Evolutionary conservation across 2,797 vertebrate species (phyloP), one percentile per base, ranked within the genome.

Genomic region (Lerista edwardsae): DNA sequence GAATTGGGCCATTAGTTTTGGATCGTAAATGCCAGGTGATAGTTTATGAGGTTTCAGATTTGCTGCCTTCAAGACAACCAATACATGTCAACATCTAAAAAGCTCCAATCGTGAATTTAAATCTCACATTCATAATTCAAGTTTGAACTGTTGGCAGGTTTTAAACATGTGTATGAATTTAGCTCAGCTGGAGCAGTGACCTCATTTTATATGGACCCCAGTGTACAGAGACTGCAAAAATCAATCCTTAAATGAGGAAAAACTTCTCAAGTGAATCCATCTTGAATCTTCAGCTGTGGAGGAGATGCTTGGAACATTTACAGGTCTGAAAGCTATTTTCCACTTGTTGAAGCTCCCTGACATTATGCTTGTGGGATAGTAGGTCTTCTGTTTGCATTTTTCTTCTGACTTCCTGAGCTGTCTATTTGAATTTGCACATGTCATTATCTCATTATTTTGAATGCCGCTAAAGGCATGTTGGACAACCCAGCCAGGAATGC

Each of bases 381-480:
- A 73, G 29, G 39, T 82, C 36, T 27, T 83, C 17, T n/a, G 8
- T 29, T 3, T 59, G 62, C 4, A 71, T 71, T 81, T 89, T 78
- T 68, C 19, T 27, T 1, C 7, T 55, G 9, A 25, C 82, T 72
- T 76, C 47, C 17, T 31, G 29, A 1, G 41, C 87, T 0, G 1
- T 9, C 36, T 1, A 72, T 69, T 21, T 69, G 29, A 34, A 75
- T 75, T 47, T 75, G 36, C 36, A 69, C n/a, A 61, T 55, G 76
- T 27, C 6, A 80, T 89, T 84, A 82, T 76, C 36, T 67, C 41
- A 61, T 72, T 84, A 71, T 85, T 91, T 85, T 87, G 68, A 90
- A 87, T 83, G 8, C 1, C 44, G 76, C 61, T 80, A 80, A 85
- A 57, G 39, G 36, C 21, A 44, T 59, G 14, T 61, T 62, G 19